Percentiles rank a stretch among this genome's conserved stretches.
Conservation (phyloP, 2,113 vertebrate species). For the Nansenia antarctica region DNA sequence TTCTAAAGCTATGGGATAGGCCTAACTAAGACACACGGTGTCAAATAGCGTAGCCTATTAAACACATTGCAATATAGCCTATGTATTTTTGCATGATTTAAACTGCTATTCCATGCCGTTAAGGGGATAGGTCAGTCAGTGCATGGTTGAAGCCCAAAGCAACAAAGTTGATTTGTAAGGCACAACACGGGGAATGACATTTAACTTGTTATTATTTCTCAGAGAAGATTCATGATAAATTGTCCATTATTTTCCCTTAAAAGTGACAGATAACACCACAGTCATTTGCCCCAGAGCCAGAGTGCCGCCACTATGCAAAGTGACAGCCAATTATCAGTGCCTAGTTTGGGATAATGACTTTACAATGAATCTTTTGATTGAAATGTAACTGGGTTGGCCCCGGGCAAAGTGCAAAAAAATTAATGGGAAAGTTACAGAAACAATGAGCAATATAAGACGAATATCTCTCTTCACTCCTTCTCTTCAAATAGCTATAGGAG, state of each 20-base stretch:
- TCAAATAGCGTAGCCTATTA: constrained; percentile 14
- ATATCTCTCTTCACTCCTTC: constrained; percentile 37
- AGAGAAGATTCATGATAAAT: constrained; percentile 91
- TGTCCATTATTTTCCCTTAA: constrained; percentile 83
- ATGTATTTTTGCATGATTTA: neutral
- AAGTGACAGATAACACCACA: constrained; percentile 86
- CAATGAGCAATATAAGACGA: constrained; percentile 79
- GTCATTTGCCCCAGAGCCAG: constrained; percentile 83
- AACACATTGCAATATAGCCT: neutral
- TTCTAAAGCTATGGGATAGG: neutral
- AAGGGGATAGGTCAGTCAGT: neutral
- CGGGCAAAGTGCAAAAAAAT: constrained; percentile 74
- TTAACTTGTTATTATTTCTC: constrained; percentile 83
- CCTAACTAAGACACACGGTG: too few relatives aligned
- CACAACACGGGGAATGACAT: constrained; percentile 72
- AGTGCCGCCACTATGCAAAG: constrained; percentile 88
- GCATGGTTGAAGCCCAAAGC: neutral
- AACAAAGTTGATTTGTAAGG: constrained; percentile 15
- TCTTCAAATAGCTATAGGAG: constrained; percentile 59
- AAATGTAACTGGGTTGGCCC: constrained; percentile 83
- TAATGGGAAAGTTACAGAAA: constrained; percentile 79
- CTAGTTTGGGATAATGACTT: constrained; percentile 81
- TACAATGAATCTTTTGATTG: constrained; percentile 82
- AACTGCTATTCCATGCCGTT: constrained; percentile 2
- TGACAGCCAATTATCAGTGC: constrained; percentile 80